A percentile compares a stretch with the other conserved stretches of the same genome.
phyloP scores from a whole-genome alignment of 1,140 invertebrate species.

The Lordiphosa mommai region DNA sequence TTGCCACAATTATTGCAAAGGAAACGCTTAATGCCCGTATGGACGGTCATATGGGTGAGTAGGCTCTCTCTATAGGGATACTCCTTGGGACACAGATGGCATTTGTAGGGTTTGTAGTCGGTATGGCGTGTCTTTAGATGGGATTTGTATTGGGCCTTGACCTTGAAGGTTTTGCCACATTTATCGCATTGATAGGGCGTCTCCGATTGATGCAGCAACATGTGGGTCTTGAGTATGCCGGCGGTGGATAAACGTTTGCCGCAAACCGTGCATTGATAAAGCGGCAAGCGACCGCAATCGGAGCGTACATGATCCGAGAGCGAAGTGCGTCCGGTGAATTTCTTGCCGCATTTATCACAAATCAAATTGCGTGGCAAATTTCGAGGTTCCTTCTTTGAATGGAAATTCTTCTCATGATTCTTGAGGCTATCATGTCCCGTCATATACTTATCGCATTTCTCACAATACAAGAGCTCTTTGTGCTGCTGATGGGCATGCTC shows the following conservation, averaged over 20 bases:
- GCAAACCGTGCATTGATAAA: constrained; percentile 77
- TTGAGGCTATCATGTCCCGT: constrained; percentile 75
- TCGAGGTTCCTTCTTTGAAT: constrained; percentile 57
- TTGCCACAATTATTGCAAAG: constrained; percentile 80
- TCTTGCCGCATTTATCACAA: constrained; percentile 80
- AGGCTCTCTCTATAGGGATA: constrained; percentile 81
- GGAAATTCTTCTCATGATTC: constrained; percentile 68
- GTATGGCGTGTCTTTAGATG: constrained; percentile 84
- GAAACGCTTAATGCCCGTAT: constrained; percentile 81
- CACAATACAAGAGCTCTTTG: constrained; percentile 76
- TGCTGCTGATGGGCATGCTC: constrained; percentile 72
- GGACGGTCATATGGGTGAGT: constrained; percentile 81
- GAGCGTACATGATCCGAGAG: constrained; percentile 78
- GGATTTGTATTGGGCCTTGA: constrained; percentile 85
- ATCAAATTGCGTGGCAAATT: constrained; percentile 72
- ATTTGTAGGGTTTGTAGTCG: constrained; percentile 86
- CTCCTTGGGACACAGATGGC: constrained; percentile 81
- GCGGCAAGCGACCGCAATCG: constrained; percentile 73
- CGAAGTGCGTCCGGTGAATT: constrained; percentile 74
- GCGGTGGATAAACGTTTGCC: constrained; percentile 78
- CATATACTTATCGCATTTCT: constrained; percentile 79
- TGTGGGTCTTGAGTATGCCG: constrained; percentile 78
- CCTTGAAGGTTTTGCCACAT: constrained; percentile 79
- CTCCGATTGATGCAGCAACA: constrained; percentile 75
- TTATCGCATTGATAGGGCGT: constrained; percentile 77